phyloP scores from a whole-genome alignment of 2,888 invertebrate species.

The Patella ulyssiponensis region DNA sequence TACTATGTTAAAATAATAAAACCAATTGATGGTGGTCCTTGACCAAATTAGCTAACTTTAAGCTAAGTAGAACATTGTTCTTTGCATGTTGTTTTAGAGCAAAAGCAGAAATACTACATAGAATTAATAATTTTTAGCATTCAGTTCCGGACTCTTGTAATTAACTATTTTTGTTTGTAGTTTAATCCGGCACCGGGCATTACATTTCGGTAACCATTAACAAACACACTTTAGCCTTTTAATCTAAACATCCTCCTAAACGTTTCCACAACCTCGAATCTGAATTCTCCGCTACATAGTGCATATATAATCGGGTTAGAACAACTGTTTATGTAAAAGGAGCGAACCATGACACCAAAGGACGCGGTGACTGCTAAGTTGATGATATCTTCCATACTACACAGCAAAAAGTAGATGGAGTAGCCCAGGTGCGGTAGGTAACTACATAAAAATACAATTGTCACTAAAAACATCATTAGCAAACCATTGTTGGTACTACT shows the following conservation, averaged over 20 bases:
- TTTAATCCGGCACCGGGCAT: no score
- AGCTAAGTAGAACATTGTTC: no score
- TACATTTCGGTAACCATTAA: no score
- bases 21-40: no score
- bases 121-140: no score
- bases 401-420: background rate
- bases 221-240: no score
- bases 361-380: background rate
- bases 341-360: background rate
- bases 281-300: background rate
- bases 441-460: background rate
- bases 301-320: background rate
- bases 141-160: no score
- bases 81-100: no score
- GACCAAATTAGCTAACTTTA: no score
- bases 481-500: background rate
- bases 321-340: background rate
- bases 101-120: no score
- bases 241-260: background rate
- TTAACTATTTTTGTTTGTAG: no score
- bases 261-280: background rate
- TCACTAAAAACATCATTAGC: conserved; percentile 4
- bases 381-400: background rate
- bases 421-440: background rate
- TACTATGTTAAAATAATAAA: no score